Conservation (phyloP, 2,888 invertebrate genomes). For the Abrostola tripartita region DNA sequence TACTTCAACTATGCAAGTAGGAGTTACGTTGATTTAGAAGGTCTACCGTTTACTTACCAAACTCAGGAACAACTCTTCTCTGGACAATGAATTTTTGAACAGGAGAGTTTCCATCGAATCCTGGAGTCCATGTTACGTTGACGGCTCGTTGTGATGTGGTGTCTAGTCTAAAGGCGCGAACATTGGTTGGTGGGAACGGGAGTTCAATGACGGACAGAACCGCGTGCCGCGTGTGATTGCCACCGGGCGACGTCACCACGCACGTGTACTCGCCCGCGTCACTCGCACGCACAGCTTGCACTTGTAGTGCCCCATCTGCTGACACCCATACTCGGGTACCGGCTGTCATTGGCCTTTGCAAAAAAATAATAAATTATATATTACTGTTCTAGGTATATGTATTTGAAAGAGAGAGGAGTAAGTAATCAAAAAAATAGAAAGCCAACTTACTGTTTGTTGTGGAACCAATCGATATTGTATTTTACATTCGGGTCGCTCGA, state of each 20-base stretch:
- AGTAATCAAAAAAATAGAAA: slow-evolving; percentile 19
- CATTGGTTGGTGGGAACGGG: slow-evolving; percentile 97
- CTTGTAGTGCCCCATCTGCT: slow-evolving; percentile 95
- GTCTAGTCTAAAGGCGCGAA: slow-evolving; percentile 92
- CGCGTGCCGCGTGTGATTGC: slow-evolving; percentile 97
- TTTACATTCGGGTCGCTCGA: slow-evolving; percentile 96
- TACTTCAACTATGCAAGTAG: too few relatives aligned
- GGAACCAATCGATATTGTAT: slow-evolving; percentile 96
- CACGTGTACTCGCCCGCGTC: slow-evolving; percentile 98
- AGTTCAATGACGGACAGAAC: slow-evolving; percentile 95
- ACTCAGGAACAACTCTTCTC: slow-evolving; percentile 95
- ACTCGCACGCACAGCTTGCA: slow-evolving; percentile 95
- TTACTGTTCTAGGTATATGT: slow-evolving; percentile 1
- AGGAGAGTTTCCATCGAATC: slow-evolving; percentile 99
- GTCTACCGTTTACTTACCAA: slow-evolving; percentile 88
- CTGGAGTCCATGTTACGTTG: slow-evolving; percentile 97
- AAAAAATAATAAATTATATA: slow-evolving; percentile 12
- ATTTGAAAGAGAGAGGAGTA: slow-evolving; percentile 9
- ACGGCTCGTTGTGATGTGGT: slow-evolving; percentile 92
- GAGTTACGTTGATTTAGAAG: background rate
- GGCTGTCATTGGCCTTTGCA: slow-evolving; percentile 81
- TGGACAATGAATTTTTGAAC: slow-evolving; percentile 97
- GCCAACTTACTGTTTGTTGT: slow-evolving; percentile 92
- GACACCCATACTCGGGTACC: slow-evolving; percentile 92
- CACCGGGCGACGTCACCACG: slow-evolving; percentile 95